Percentiles rank a stretch among this genome's conserved stretches.
Conservation (phyloP, 2,113 vertebrate species). For the Hippocampus zosterae region DNA sequence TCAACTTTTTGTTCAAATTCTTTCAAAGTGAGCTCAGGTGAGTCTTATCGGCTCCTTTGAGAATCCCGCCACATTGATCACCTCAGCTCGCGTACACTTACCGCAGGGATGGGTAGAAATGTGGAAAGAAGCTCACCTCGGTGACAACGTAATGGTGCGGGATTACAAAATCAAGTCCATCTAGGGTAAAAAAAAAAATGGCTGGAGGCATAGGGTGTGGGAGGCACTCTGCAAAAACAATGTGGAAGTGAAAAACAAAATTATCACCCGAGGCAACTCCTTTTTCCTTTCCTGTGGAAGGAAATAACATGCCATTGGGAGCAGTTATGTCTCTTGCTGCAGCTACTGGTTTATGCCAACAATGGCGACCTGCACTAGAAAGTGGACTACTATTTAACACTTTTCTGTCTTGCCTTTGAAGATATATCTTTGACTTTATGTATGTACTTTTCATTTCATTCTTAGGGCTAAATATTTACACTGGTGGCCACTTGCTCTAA, state of each 20-base stretch:
- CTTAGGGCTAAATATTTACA: neutral
- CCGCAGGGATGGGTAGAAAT: neutral
- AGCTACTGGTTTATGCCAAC: slow-evolving; percentile 2
- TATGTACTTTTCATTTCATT: neutral
- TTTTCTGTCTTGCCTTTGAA: neutral
- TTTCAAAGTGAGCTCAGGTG: slow-evolving; percentile 11
- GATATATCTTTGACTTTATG: neutral
- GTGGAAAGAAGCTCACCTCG: neutral
- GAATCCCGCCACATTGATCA: neutral
- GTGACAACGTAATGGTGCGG: neutral
- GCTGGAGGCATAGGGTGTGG: neutral
- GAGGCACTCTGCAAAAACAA: neutral
- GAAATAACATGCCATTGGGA: slow-evolving; percentile 15
- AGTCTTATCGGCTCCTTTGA: neutral
- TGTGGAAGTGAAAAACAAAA: neutral
- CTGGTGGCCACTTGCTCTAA: neutral
- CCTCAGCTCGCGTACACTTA: neutral
- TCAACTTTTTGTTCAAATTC: neutral
- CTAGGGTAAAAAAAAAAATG: neutral
- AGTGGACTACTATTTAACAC: neutral
- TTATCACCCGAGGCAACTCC: slow-evolving; percentile 22
- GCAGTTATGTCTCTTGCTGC: neutral
- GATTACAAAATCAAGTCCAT: slow-evolving; percentile 4
- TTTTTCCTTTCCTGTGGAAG: slow-evolving; percentile 48
- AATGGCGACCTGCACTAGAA: neutral